A percentile compares a stretch with the other conserved stretches of the same genome.
phyloP scores from a whole-genome alignment of 2,113 vertebrate genomes.

The Myotis davidii region DNA sequence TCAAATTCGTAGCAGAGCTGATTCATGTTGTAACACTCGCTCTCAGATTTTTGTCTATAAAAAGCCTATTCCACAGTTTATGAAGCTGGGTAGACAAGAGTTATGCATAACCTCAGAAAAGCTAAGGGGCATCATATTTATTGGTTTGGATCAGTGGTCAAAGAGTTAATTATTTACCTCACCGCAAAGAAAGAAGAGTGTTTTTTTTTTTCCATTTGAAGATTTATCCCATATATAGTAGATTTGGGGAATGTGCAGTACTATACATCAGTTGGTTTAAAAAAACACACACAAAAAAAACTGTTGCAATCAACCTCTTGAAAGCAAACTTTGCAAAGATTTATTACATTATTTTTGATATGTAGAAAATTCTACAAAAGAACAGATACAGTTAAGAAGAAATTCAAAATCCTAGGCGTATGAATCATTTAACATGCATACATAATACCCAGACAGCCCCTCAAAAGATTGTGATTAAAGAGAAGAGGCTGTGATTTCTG shows the following conservation, averaged over 20 bases:
- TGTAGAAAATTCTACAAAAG: constrained; percentile 45
- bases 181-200: not conserved
- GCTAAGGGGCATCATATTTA: constrained; percentile 43
- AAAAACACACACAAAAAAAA: not conserved
- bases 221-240: constrained; percentile 20
- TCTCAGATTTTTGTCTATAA: constrained; percentile 68
- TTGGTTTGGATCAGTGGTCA: constrained; percentile 57
- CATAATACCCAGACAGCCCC: constrained; percentile 14
- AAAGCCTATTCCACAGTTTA: constrained; percentile 70
- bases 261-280: not conserved
- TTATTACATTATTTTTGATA: constrained; percentile 52
- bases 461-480: constrained; percentile 59
- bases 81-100: constrained; percentile 60
- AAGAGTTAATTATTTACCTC: constrained; percentile 66
- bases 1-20: constrained; percentile 69
- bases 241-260: not conserved
- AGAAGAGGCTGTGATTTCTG: constrained; percentile 16
- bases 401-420: constrained; percentile 47
- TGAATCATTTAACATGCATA: constrained; percentile 45
- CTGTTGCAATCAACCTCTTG: not conserved
- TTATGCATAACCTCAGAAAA: constrained; percentile 68
- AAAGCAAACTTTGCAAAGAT: not conserved
- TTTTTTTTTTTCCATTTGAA: constrained; percentile 49
- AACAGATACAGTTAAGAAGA: constrained; percentile 35
- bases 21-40: constrained; percentile 61